Conservation (phyloP, 1,140 invertebrate genomes). For the Teleopsis dalmanni region DNA sequence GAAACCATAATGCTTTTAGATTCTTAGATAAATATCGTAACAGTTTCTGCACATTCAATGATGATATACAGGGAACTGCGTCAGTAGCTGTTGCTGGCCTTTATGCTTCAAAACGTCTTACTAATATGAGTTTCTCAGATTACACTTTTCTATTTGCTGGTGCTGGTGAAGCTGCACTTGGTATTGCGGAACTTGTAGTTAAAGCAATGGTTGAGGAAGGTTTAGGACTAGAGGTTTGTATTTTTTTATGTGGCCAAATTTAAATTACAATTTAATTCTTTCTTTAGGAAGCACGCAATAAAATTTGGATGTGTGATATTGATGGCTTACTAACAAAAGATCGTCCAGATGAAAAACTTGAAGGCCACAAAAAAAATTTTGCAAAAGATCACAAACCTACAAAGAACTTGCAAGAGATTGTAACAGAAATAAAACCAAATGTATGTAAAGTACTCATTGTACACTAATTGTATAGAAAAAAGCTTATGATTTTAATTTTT, state of each 20-base stretch:
- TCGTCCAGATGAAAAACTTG: constrained; percentile 63
- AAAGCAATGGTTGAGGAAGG: constrained; percentile 83
- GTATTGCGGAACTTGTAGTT: constrained; percentile 78
- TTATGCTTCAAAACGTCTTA: constrained; percentile 72
- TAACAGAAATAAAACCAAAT: constrained; percentile 72
- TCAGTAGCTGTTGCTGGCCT: constrained; percentile 87
- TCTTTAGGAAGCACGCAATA: constrained; percentile 61
- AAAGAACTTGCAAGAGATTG: constrained; percentile 68
- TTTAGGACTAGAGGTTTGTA: constrained; percentile 40
- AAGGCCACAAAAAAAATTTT: constrained; percentile 70
- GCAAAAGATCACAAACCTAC: constrained; percentile 74
- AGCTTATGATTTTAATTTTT: constrained; percentile 1
- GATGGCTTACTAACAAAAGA: constrained; percentile 70
- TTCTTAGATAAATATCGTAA: constrained; percentile 81
- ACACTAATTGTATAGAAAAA: constrained; percentile 9
- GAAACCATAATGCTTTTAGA: constrained; percentile 85
- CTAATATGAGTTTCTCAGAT: constrained; percentile 68
- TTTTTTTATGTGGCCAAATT: not conserved
- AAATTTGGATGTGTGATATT: constrained; percentile 86
- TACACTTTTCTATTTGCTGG: constrained; percentile 86
- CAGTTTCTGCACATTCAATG: constrained; percentile 91
- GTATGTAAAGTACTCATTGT: constrained; percentile 18
- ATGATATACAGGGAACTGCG: constrained; percentile 95
- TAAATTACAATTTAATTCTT: not conserved
- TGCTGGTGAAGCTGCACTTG: constrained; percentile 85